Evolutionary conservation across 2,113 vertebrate genomes (phyloP).

Genomic region (Calidris pygmaea): DNA sequence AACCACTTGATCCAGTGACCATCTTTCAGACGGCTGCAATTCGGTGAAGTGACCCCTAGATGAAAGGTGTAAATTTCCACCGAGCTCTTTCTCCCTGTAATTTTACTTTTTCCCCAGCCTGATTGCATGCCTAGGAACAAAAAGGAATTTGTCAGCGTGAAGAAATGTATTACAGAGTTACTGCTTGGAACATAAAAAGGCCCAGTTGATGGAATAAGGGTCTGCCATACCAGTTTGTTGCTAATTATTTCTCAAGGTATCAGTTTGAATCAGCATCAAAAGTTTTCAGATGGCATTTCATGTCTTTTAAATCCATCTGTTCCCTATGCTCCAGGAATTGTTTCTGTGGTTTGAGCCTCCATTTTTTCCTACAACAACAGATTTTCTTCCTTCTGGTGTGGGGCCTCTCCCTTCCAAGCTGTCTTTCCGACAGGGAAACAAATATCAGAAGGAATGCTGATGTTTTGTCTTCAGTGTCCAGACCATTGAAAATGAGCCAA

Average conservation of each 20-base stretch:
- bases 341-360: not conserved
- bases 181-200: not conserved
- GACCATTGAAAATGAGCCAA: not conserved
- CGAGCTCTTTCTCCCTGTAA: not conserved
- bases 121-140: not conserved
- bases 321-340: not conserved
- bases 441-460: not conserved
- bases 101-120: not conserved
- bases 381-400: not conserved
- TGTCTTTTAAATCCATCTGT: not conserved
- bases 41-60: not conserved
- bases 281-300: not conserved
- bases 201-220: not conserved
- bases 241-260: conserved; percentile 5
- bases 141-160: not conserved
- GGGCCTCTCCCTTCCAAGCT: not conserved
- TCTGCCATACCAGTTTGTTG: not conserved
- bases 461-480: not conserved
- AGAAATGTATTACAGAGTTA: not conserved
- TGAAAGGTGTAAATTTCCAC: not conserved
- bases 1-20: not conserved
- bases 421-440: not conserved
- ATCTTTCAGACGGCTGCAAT: not conserved
- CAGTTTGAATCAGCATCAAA: not conserved
- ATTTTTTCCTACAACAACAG: not conserved